phyloP scores from a whole-genome alignment of 2,888 invertebrate species.

The Microctonus aethiopoides region DNA sequence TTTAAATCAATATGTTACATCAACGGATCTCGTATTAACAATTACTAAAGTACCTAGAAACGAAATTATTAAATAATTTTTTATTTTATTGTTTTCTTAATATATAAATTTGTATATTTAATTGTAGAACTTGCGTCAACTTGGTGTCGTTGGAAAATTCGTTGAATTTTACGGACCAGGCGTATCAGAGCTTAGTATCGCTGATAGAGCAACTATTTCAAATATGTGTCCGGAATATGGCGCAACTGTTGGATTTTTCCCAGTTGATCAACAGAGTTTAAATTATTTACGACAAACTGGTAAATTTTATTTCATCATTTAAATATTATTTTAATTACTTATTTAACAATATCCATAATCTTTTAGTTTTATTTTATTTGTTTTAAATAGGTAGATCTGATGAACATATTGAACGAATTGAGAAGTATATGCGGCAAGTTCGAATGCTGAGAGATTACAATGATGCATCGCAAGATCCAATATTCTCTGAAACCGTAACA shows the following conservation, averaged over 20 bases:
- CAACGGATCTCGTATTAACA: conserved; percentile 96
- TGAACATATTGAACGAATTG: conserved; percentile 81
- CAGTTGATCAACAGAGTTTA: conserved; percentile 85
- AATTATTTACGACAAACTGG: conserved; percentile 89
- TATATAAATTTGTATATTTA: conserved; percentile 22
- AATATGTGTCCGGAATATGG: conserved; percentile 99
- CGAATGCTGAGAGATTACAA: conserved; percentile 87
- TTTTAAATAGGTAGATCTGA: conserved; percentile 78
- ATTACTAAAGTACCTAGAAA: conserved; percentile 94
- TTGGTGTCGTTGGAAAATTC: conserved; percentile 98
- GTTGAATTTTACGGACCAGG: conserved; percentile 99
- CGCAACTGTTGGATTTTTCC: conserved; percentile 95
- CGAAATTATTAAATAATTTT: no score
- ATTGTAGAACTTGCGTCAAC: conserved; percentile 75
- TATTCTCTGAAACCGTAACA: conserved; percentile 85
- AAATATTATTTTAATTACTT: not conserved
- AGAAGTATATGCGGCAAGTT: conserved; percentile 83
- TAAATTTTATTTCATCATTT: conserved; percentile 58
- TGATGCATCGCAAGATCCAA: conserved; percentile 81
- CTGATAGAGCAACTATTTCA: conserved; percentile 96
- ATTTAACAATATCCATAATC: conserved; percentile 2
- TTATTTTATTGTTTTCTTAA: not conserved
- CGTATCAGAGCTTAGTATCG: conserved; percentile 89
- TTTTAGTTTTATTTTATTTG: no score
- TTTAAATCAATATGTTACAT: conserved; percentile 86